Evolutionary conservation across 2,113 vertebrate genomes (phyloP), one percentile per base, ranked within the genome.

Genomic region (Opisthocomus hoazin): DNA sequence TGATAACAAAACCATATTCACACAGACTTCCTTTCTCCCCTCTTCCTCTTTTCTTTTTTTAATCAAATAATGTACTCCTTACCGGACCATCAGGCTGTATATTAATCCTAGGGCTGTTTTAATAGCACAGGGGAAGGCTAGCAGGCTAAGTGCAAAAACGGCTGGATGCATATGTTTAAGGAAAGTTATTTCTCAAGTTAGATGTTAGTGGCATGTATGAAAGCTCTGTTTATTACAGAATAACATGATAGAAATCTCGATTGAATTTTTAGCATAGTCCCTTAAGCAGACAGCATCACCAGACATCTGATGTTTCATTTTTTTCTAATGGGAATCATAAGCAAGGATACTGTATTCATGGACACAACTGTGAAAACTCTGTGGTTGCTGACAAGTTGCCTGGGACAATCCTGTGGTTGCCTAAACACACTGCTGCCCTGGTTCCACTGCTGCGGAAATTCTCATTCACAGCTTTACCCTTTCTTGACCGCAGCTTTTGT

Each of bases 321-420:
- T 30, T 21, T 36, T 18, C 36, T 68, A 76, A 45, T 2, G 0
- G 6, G 8, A 84, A 60, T 46, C 23, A 39, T 24, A n/a, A 78
- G 37, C 91, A 87, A 70, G 34, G 22, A 50, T 76, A 65, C 17
- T 58, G 32, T 36, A 82, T 51, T 81, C 1, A 4, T 10, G 11
- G 37, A 54, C 70, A 12, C 20, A 93, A 93, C 70, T 70, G 48
- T 65, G 70, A 94, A 97, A 95, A 88, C 41, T 68, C 19, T 70
- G 87, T 65, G 75, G 93, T 7, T 94, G 32, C 78, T 94, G 82
- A 91, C 74, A 95, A 90, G 79, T 20, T 95, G 78, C 82, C 87
- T 79, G 30, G 75, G 50, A 93, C 85, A 96, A 91, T 95, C 90
- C 90, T 91, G 84, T 87, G 95, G 91, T 50, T 88, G 54, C 56